Percentiles rank a stretch among this genome's conserved stretches.
phyloP scores from a whole-genome alignment of 2,113 vertebrate species.

The Centropus unirufus region DNA sequence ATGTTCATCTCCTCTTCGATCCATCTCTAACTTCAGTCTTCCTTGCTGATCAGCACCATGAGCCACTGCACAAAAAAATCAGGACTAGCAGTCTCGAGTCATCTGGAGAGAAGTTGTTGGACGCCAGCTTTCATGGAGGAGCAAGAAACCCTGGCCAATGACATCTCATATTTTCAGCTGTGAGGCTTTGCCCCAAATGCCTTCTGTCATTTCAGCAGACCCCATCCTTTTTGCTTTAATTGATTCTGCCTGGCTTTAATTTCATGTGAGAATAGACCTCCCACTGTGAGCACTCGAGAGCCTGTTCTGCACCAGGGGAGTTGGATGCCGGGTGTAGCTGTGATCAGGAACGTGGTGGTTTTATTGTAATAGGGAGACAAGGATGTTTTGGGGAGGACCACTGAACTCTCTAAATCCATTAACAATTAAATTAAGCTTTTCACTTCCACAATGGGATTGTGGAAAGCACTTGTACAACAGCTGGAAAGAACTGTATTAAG shows the following conservation, averaged over 20 bases:
- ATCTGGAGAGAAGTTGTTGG: background rate
- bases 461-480: background rate
- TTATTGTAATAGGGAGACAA: background rate
- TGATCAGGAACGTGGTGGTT: background rate
- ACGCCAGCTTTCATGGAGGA: background rate
- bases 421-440: background rate
- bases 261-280: constrained; percentile 67
- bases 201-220: constrained; percentile 49
- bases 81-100: background rate
- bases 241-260: constrained; percentile 67
- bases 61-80: background rate
- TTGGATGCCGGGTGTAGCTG: background rate
- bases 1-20: background rate
- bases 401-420: background rate
- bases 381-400: background rate
- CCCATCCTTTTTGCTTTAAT: constrained; percentile 69
- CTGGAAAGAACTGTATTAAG: background rate
- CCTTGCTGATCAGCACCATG: background rate
- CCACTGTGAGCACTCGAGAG: background rate
- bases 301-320: background rate
- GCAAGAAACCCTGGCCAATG: background rate
- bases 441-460: background rate
- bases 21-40: background rate
- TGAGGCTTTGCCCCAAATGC: constrained; percentile 3
- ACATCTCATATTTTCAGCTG: background rate